Evolutionary conservation across 2,113 vertebrate genomes (phyloP), one percentile per base, ranked within the genome.

Genomic region (Tympanuchus pallidicinctus): DNA sequence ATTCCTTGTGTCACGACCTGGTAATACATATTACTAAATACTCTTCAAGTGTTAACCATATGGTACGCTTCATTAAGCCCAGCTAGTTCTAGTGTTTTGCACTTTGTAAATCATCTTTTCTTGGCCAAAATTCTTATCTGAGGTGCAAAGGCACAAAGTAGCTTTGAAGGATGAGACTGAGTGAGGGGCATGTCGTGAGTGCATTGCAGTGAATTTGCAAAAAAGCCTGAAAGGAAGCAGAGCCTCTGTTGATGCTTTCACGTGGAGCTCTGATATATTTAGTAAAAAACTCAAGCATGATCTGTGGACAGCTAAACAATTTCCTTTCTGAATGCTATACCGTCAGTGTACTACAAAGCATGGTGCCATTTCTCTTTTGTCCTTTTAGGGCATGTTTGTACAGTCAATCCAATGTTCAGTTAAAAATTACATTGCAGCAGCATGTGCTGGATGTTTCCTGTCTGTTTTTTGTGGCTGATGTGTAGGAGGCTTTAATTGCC

Each of bases 111-210:
- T 71, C 2, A 17, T 88, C 16, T 63, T 80, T 77, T 60, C 78
- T 47, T 79, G 40, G 24, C 54, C 15, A 40, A 11, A 57, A 32
- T 59, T 89, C 36, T 48, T 22, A 6, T 20, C 43, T 45, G 32
- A 69, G 25, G 10, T 52, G 14, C 47, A 45, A 32, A 25, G 86
- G 27, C 5, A 10, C 74, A 67, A 40, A 57, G 27, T 11, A 42
- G 30, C 38, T 75, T 14, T 73, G 43, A 1, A 0, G 63, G 19
- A 4, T 70, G 56, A 47, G 38, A 52, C 57, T 38, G 13, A 3
- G 47, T 60, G 66, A 14, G 0, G 0, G n/a, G 40, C 0, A 0
- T 30, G 56, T 83, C n/a, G n/a, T 22, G 12, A 21, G 24, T 24
- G 36, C 1, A 0, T 45, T 54, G 77, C 45, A 17, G 3, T 71